phyloP scores from a whole-genome alignment of 2,113 vertebrate genomes.

The Pteronura brasiliensis region DNA sequence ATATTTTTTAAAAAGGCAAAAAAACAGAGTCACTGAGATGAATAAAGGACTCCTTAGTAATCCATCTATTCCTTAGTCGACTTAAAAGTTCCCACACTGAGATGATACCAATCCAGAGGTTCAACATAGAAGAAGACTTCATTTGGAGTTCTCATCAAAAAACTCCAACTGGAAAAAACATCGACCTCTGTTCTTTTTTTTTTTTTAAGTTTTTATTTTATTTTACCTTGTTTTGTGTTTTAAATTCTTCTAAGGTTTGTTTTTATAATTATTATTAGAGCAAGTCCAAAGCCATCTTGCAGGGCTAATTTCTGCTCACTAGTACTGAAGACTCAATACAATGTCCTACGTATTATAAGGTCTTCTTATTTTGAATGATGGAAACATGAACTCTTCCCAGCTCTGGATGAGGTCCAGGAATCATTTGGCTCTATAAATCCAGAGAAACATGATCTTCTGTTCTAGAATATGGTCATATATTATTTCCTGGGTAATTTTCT shows the following conservation, averaged over 20 bases:
- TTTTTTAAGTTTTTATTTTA: not conserved
- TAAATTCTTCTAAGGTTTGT: not conserved
- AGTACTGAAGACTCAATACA: not conserved
- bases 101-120: not conserved
- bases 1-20: not conserved
- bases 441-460: not conserved
- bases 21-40: not conserved
- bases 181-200: not conserved
- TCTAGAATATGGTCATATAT: not conserved
- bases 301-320: slow-evolving; percentile 1
- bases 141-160: not conserved
- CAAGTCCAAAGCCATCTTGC: not conserved
- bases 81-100: not conserved
- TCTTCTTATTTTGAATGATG: not conserved
- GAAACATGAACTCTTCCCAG: not conserved
- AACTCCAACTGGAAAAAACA: not conserved
- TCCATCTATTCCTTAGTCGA: not conserved
- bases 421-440: not conserved
- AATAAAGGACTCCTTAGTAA: not conserved
- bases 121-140: not conserved
- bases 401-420: not conserved
- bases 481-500: not conserved
- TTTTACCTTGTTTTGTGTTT: not conserved
- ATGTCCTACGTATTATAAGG: not conserved
- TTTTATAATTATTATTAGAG: not conserved